Base-by-base conservation (phyloP, 2,797 vertebrate genomes). In the Discoglossus pictus region DNA sequence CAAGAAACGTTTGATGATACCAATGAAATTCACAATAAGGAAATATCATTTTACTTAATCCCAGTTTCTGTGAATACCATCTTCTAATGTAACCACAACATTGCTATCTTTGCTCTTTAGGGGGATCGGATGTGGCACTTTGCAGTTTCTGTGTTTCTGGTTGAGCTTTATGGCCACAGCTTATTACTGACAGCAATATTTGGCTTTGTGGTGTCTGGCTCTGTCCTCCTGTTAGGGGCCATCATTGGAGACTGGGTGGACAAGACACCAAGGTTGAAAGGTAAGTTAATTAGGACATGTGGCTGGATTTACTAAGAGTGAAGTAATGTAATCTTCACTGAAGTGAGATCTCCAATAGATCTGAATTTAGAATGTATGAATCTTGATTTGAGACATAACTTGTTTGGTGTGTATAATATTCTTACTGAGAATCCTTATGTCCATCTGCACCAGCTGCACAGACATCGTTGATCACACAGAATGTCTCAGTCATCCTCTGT, bases 71-170 rank as follows among this genome's bases (percentile, higher is more conserved):
- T n/a, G n/a, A n/a, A n/a, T n/a, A n/a, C n/a, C n/a, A n/a, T n/a
- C n/a, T n/a, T n/a, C n/a, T n/a, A n/a, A n/a, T n/a, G n/a, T n/a
- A n/a, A n/a, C n/a, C n/a, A n/a, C n/a, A n/a, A n/a, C n/a, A n/a
- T n/a, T n/a, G n/a, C n/a, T n/a, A n/a, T n/a, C n/a, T n/a, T n/a
- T n/a, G n/a, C n/a, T n/a, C n/a, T 36, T 11, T 34, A 98, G 97
- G 97, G 97, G 2, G 97, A 99, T 76, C 91, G 96, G 0, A 99
- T 99, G 96, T 99, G 97, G 97, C 95, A 97, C 83, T 99, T 99
- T n/a, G 96, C 97, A 0, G 97, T 99, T 46, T 94, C 96, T 0
- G 89, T 99, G 0, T 99, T 99, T 79, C 86, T 99, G 82, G 94
- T 98, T n/a, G 95, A 98, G 61, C 89, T 99, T 15, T 99, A 99